These are phyloP conservation scores for Poeciliopsis turneri DNA, from an alignment of 2,797 vertebrate species.

Conservation along the genomic window DNA sequence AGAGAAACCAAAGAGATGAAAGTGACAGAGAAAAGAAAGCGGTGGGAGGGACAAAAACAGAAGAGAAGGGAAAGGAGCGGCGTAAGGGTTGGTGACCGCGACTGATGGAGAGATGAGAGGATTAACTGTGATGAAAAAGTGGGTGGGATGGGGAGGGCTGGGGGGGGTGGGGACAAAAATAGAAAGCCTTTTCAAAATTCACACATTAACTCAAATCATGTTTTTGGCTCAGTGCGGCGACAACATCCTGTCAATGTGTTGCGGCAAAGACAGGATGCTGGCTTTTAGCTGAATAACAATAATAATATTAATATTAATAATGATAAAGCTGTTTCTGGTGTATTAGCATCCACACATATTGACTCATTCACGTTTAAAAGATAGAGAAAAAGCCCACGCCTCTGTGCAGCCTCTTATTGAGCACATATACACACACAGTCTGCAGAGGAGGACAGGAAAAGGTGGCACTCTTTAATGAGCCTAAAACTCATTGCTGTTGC, in stretches of 20 bases:
- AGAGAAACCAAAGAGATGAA: constrained; percentile 46
- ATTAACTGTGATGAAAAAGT: constrained; percentile 32
- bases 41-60: constrained; percentile 14
- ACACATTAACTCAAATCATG: constrained; percentile 17
- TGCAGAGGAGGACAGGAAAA: constrained; percentile 38
- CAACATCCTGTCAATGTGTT: constrained; percentile 1
- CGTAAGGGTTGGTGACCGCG: constrained; percentile 29
- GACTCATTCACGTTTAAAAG: constrained; percentile 4
- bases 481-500: constrained; percentile 46
- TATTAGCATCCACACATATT: constrained; percentile 10
- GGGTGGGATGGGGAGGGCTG: too few relatives aligned
- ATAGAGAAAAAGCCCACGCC: constrained; percentile 1
- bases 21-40: not conserved
- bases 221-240: constrained; percentile 21
- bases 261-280: not conserved
- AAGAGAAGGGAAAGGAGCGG: constrained; percentile 8
- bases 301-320: too few relatives aligned
- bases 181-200: constrained; percentile 38
- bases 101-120: constrained; percentile 43
- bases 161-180: constrained; percentile 34
- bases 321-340: constrained; percentile 5
- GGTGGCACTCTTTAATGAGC: constrained; percentile 48
- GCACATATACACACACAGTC: not conserved
- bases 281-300: not conserved
- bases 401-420: constrained; percentile 18